A percentile compares a stretch with the other conserved stretches of the same genome.
These are phyloP conservation scores for Alviniconcha strummeri DNA, from an alignment of 2,888 invertebrate species.

Conservation along the genomic window DNA sequence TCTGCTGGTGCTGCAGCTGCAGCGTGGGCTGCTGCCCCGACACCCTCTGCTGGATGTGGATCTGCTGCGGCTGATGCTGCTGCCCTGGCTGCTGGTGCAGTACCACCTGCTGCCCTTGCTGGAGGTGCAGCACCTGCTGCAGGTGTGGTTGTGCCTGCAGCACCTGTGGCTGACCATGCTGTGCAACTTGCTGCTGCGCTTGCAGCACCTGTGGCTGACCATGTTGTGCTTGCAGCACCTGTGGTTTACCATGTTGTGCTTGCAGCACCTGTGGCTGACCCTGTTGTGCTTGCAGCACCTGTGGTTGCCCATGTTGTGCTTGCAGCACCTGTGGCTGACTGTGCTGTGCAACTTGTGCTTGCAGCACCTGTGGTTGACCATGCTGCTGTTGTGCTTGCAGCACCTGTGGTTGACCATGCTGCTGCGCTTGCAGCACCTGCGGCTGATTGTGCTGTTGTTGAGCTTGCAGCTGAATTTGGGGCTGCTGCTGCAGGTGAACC, in stretches of 20 bases:
- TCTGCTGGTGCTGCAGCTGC: conserved; percentile 31
- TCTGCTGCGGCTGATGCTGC: conserved; percentile 25
- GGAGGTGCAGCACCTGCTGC: conserved; percentile 21
- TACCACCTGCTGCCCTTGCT: conserved; percentile 23
- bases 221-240: conserved; percentile 21
- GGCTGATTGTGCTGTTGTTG: not conserved
- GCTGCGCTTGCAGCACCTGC: not conserved
- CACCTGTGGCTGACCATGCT: conserved; percentile 76
- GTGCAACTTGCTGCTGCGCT: conserved; percentile 11
- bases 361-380: conserved; percentile 73
- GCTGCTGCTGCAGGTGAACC: conserved; percentile 58
- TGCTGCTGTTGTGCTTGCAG: conserved; percentile 14
- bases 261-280: conserved; percentile 76
- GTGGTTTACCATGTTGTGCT: not conserved
- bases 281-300: conserved; percentile 31
- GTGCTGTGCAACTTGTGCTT: not conserved
- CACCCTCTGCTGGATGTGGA: conserved; percentile 69
- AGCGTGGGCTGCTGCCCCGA: conserved; percentile 70
- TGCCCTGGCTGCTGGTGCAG: conserved; percentile 29
- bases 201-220: conserved; percentile 33
- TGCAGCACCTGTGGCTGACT: conserved; percentile 13
- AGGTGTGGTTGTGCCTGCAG: not conserved
- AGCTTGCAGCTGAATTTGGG: not conserved
- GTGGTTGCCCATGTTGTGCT: conserved; percentile 29
- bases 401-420: conserved; percentile 14